These are phyloP conservation scores for Lottia gigantea DNA, from an alignment of 2,888 invertebrate genomes.

Conservation along the genomic window DNA sequence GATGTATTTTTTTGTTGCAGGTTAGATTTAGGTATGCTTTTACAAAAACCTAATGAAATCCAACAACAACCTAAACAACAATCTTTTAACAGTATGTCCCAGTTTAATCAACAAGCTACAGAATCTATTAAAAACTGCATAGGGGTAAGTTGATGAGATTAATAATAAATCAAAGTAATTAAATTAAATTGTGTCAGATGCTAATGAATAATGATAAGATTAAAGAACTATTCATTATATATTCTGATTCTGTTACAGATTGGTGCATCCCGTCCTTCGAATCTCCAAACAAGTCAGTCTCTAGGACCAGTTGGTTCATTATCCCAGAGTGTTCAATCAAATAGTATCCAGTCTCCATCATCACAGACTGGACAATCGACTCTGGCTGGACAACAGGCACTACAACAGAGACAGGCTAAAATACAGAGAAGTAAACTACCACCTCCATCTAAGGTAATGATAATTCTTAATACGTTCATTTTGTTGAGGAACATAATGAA, in stretches of 20 bases:
- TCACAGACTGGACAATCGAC: constrained; percentile 24
- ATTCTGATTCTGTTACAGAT: constrained; percentile 37
- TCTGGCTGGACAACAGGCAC: constrained; percentile 29
- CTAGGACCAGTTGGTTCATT: constrained; percentile 13
- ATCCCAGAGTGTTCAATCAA: constrained; percentile 25
- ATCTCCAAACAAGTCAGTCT: constrained; percentile 30
- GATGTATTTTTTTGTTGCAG: constrained; percentile 38
- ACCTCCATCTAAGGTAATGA: constrained; percentile 82
- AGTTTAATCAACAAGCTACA: constrained; percentile 69
- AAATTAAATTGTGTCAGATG: too few relatives aligned
- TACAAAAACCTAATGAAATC: constrained; percentile 42
- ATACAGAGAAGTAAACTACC: constrained; percentile 76
- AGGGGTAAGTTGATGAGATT: constrained; percentile 57
- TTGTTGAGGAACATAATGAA: too few relatives aligned
- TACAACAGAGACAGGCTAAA: constrained; percentile 71
- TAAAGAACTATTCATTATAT: too few relatives aligned
- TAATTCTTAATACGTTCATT: too few relatives aligned
- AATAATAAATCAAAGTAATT: too few relatives aligned
- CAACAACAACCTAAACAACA: constrained; percentile 20
- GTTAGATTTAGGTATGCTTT: constrained; percentile 53
- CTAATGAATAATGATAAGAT: too few relatives aligned
- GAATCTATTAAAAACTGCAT: constrained; percentile 73
- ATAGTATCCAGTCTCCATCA: constrained; percentile 26
- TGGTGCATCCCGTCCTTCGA: constrained; percentile 43
- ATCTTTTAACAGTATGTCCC: constrained; percentile 33